Conservation (phyloP, 2,888 invertebrate genomes). For the Aphodius granarius region DNA sequence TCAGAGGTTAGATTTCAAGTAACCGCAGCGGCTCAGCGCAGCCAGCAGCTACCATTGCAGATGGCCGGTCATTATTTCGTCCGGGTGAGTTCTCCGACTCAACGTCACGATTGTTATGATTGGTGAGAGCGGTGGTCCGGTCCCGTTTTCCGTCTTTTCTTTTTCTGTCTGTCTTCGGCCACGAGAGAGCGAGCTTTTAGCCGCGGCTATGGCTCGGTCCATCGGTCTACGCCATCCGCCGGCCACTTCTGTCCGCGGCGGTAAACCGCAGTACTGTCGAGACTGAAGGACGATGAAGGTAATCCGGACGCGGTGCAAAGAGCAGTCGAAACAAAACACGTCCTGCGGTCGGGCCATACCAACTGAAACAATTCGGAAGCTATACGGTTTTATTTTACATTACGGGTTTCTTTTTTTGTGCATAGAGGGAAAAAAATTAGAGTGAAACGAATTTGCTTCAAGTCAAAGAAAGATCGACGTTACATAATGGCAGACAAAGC, state of each 20-base stretch:
- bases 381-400: too few species aligned
- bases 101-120: constrained; percentile 11
- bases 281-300: constrained; percentile 39
- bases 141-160: constrained; percentile 2
- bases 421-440: too few species aligned
- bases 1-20: background rate
- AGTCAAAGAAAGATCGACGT: too few species aligned
- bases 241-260: constrained; percentile 7
- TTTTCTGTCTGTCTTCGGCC: constrained; percentile 10
- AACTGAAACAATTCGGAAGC: too few species aligned
- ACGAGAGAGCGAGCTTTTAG: constrained; percentile 8
- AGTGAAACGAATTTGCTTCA: too few species aligned
- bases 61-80: background rate
- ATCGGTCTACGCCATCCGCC: background rate
- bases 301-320: constrained; percentile 39
- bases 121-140: constrained; percentile 6
- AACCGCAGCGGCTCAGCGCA: background rate
- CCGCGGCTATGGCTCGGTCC: background rate
- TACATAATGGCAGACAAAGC: too few species aligned
- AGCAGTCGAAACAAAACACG: constrained; percentile 39
- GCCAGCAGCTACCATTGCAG: background rate
- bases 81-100: background rate
- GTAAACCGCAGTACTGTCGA: constrained; percentile 18
- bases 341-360: constrained; percentile 36
- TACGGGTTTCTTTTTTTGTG: too few species aligned